phyloP scores from a whole-genome alignment of 2,113 vertebrate species.

The Sterrhoptilus dennistouni region DNA sequence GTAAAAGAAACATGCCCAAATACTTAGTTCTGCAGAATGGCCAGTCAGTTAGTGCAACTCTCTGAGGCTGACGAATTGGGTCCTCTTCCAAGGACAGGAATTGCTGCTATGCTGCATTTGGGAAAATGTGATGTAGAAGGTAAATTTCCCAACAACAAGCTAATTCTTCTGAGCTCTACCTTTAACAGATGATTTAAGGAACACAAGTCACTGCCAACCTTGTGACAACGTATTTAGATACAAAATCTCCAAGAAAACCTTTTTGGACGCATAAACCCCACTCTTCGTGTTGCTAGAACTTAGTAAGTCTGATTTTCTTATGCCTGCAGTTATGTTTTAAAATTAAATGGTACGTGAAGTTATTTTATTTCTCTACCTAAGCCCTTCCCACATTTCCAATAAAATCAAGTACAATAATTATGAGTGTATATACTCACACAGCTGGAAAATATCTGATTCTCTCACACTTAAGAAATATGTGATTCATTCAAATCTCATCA shows the following conservation, averaged over 20 bases:
- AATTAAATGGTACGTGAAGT: not conserved
- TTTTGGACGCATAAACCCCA: not conserved
- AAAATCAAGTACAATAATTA: slow-evolving; percentile 5
- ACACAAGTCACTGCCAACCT: not conserved
- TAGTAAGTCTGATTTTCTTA: not conserved
- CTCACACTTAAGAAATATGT: not conserved
- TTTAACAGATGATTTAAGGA: not conserved
- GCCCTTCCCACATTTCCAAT: not conserved
- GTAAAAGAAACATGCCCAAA: not conserved
- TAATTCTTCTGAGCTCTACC: not conserved
- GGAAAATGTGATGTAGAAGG: not conserved
- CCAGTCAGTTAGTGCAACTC: not conserved
- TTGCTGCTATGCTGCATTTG: not conserved
- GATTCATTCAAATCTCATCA: slow-evolving; percentile 13
- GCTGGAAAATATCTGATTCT: not conserved
- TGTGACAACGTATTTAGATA: not conserved
- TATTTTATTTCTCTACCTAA: not conserved
- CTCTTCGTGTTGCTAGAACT: not conserved
- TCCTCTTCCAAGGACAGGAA: not conserved
- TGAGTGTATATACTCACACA: not conserved
- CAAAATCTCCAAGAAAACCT: not conserved
- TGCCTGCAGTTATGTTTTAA: not conserved
- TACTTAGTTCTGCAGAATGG: not conserved
- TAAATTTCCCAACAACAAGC: not conserved
- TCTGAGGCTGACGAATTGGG: not conserved